Conservation (phyloP, 2,113 vertebrate species). For the Gobiocypris rarus region DNA sequence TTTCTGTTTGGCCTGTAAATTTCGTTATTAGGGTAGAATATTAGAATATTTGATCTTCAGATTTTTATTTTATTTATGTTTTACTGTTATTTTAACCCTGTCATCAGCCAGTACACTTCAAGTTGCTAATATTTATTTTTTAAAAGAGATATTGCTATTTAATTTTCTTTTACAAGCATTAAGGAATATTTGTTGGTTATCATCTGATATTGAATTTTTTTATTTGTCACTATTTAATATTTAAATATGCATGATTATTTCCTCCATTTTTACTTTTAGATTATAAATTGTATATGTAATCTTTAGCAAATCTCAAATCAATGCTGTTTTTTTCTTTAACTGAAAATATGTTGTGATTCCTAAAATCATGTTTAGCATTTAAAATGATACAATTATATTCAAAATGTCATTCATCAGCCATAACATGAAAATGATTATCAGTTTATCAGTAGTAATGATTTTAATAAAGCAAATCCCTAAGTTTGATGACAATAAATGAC, state of each 20-base stretch:
- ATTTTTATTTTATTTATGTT: neutral
- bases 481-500: too few species aligned
- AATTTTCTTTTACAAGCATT: neutral
- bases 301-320: too few species aligned
- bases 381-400: too few species aligned
- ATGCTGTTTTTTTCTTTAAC: neutral
- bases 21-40: neutral
- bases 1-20: neutral
- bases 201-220: too few species aligned
- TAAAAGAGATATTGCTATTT: neutral
- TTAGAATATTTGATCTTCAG: neutral
- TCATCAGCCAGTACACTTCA: neutral
- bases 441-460: neutral
- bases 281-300: too few species aligned
- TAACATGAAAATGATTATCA: neutral
- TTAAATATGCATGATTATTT: neutral
- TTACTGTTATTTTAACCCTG: neutral
- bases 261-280: neutral
- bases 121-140: neutral
- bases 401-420: neutral
- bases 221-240: neutral
- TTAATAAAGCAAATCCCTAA: too few species aligned
- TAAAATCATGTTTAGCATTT: neutral
- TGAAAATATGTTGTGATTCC: neutral
- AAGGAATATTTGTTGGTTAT: neutral